These are phyloP conservation scores for Pristionchus maxplancki DNA, from an alignment of 2,888 invertebrate genomes.

Conservation along the genomic window DNA sequence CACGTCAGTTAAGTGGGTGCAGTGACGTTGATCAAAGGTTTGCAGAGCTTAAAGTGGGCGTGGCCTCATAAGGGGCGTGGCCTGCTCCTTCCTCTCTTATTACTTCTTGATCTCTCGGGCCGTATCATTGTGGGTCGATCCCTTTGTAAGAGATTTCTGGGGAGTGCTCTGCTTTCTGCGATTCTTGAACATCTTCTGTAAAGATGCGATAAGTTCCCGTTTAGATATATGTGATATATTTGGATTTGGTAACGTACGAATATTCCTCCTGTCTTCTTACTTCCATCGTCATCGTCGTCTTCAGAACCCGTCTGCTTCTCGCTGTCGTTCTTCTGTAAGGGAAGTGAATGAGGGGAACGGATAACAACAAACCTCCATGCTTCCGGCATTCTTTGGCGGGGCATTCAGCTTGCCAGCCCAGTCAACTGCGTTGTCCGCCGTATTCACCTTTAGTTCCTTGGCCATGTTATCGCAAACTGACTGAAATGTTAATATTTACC, in stretches of 20 bases:
- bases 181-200: not conserved
- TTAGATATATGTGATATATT: no score
- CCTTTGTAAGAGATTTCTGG: not conserved
- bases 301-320: conserved; percentile 29
- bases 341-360: not conserved
- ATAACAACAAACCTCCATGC: not conserved
- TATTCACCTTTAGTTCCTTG: not conserved
- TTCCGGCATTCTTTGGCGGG: not conserved
- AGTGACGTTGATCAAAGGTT: no score
- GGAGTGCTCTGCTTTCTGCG: not conserved
- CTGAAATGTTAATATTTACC: no score
- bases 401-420: conserved; percentile 35
- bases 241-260: not conserved
- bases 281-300: not conserved
- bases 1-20: conserved; percentile 37
- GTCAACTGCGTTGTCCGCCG: not conserved
- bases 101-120: conserved; percentile 31
- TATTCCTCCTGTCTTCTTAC: not conserved
- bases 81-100: not conserved
- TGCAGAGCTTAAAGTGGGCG: no score
- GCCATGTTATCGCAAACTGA: conserved; percentile 14
- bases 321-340: conserved; percentile 32
- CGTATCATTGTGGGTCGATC: not conserved
- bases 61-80: not conserved
- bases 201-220: no score